Base-by-base conservation (phyloP, 2,797 vertebrate species). In the Naso thynnoides region DNA sequence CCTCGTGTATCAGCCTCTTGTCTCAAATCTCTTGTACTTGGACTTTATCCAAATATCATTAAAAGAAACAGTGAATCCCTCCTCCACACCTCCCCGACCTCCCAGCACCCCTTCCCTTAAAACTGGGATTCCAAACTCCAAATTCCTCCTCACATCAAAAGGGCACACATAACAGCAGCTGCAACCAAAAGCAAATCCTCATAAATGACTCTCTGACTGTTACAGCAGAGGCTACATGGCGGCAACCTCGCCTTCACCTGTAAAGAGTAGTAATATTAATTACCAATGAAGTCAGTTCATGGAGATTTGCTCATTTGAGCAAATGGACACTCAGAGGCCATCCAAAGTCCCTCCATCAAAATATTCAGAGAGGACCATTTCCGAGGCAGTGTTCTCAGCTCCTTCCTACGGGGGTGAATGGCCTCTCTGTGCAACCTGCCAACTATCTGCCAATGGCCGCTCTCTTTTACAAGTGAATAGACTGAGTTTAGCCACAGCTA, bases 371-470 rank as follows among this genome's bases (percentile, higher is more conserved):
- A 82, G 82, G 83, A 84, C 75, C 86, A 79, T 90, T 92, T 91
- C 91, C 87, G 81, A 88, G 80, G 82, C 79, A 39, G 62, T 86
- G 86, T 93, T 92, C 89, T 91, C 88, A 92, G 91, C 94, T 94
- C 91, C 88, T 92, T 94, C 92, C 95, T 94, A 92, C 89, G 31
- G 45, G 79, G 84, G 88, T 95, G 93, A 91, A 95, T 92, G 93
- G 93, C 92, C 90, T 84, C 92, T 94, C 94, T 96, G 94, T 95
- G 90, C 91, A 74, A 92, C 80, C 81, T 84, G 95, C 95, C 94
- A 95, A 95, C 91, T 92, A 95, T 92, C 94, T 95, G 95, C 94
- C 95, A 95, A 95, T 94, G 95, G 93, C 83, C n/a, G 83, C 92
- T 89, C 91, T 94, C 91, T 93, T 95, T 95, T 91, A 90, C 90